Conservation (phyloP, 2,888 invertebrate species). For the Sylvicola fuscatus region DNA sequence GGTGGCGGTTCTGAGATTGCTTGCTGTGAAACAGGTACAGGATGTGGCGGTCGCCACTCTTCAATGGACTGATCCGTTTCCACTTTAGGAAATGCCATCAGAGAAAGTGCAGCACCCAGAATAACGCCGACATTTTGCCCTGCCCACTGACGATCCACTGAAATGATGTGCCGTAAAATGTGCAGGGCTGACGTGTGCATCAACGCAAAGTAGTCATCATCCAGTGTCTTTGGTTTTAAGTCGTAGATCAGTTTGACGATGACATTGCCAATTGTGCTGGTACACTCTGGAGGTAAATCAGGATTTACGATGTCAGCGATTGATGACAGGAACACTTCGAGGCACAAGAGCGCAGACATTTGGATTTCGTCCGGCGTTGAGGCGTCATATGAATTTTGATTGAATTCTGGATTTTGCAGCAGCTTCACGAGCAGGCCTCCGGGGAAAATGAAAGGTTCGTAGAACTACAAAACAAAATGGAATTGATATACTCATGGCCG, state of each 20-base stretch:
- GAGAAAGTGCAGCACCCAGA: slow-evolving; percentile 35
- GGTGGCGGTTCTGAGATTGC: slow-evolving; percentile 28
- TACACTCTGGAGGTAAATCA: background rate
- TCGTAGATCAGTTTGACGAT: too few relatives aligned
- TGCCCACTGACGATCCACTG: slow-evolving; percentile 16
- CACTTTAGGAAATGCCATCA: slow-evolving; percentile 11
- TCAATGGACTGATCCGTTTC: slow-evolving; percentile 9
- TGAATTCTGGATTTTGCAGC: slow-evolving; percentile 3
- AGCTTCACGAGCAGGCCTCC: slow-evolving; percentile 9
- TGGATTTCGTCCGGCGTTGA: slow-evolving; percentile 11
- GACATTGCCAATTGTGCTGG: too few relatives aligned
- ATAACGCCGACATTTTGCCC: slow-evolving; percentile 26
- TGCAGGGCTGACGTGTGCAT: slow-evolving; percentile 9
- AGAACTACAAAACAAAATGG: slow-evolving; percentile 7
- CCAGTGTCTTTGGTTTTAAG: too few relatives aligned
- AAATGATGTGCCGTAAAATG: slow-evolving; percentile 15
- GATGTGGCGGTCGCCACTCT: slow-evolving; percentile 26
- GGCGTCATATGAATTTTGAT: slow-evolving; percentile 7
- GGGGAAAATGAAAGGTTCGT: slow-evolving; percentile 9
- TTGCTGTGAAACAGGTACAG: slow-evolving; percentile 37
- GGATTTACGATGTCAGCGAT: background rate
- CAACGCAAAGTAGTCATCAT: slow-evolving; percentile 7
- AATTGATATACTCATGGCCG: background rate
- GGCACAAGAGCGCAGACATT: slow-evolving; percentile 10
- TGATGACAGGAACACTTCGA: slow-evolving; percentile 9